Percentiles rank a stretch among this genome's conserved stretches.
Conservation (phyloP, 1,140 invertebrate species). For the Ceratosolen fusciceps region DNA sequence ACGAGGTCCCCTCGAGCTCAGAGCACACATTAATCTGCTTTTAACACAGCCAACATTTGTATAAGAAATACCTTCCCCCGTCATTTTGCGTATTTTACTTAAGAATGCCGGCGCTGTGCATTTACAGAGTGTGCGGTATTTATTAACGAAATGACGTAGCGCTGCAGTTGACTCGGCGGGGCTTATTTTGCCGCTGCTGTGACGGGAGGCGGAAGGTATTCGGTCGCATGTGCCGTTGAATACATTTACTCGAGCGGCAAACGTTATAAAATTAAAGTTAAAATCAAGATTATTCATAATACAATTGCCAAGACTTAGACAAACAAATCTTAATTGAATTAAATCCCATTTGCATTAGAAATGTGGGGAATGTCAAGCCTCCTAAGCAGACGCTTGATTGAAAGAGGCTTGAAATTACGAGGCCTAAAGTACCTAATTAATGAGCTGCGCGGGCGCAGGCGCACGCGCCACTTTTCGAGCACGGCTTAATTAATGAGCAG, state of each 20-base stretch:
- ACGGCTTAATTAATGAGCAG: too few relatives aligned
- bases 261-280: not conserved
- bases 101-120: not conserved
- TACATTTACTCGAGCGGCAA: not conserved
- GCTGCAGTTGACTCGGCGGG: not conserved
- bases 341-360: not conserved
- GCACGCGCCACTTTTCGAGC: too few relatives aligned
- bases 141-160: not conserved
- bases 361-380: not conserved
- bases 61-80: not conserved
- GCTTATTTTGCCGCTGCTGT: not conserved
- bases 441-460: not conserved
- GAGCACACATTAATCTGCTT: too few relatives aligned
- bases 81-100: not conserved
- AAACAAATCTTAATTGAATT: not conserved
- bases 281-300: not conserved
- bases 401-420: not conserved
- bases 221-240: not conserved
- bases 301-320: not conserved
- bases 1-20: too few relatives aligned
- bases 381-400: not conserved
- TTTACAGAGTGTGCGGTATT: not conserved
- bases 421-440: not conserved
- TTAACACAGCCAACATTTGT: not conserved
- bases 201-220: not conserved